Evolutionary conservation across 2,797 vertebrate genomes (phyloP), one percentile per base, ranked within the genome.

Genomic region (Pantherophis vulpinus): DNA sequence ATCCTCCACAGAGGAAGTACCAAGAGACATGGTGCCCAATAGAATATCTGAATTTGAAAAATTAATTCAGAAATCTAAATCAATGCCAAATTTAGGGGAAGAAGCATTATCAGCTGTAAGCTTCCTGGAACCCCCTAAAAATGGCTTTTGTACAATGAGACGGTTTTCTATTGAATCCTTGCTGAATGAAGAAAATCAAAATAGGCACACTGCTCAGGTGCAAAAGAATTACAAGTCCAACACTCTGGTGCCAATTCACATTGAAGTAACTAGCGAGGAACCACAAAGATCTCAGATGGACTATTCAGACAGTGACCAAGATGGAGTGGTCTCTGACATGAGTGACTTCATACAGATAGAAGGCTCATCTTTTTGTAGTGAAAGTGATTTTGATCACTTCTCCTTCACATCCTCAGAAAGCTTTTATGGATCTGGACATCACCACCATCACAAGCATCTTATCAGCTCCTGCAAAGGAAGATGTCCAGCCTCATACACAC

Each of bases 391-490:
- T 86, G 99, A 99, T 96, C 99, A 99, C 96, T 99, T 98, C 95
- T 99, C 99, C 0, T 98, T 99, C 94, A 98, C 99, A 0, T 99
- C 99, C n/a, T 99, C 99, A 0, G 99, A 99, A 96, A 99, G 99
- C 94, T 98, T 99, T 93, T 99, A 98, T 0, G 98, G 98, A 63
- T 98, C 99, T 96, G 97, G 98, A 96, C 98, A 98, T 95, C 98
- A 98, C 74, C 98, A 99, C 94, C 99, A 99, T 87, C 99, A 98
- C 95, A 93, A 99, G 51, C 98, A 99, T 94, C 98, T 99, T 94
- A 98, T 99, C 96, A 99, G 98, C 97, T 98, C 99, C 94, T 99
- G 99, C 97, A 99, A 99, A 96, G 99, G 99, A 89, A 98, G 98
- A 90, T 99, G 99, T 94, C 99, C 99, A 0, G 99, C 99, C 23